phyloP scores from a whole-genome alignment of 2,888 invertebrate species.

The Scotopteryx bipunctaria region DNA sequence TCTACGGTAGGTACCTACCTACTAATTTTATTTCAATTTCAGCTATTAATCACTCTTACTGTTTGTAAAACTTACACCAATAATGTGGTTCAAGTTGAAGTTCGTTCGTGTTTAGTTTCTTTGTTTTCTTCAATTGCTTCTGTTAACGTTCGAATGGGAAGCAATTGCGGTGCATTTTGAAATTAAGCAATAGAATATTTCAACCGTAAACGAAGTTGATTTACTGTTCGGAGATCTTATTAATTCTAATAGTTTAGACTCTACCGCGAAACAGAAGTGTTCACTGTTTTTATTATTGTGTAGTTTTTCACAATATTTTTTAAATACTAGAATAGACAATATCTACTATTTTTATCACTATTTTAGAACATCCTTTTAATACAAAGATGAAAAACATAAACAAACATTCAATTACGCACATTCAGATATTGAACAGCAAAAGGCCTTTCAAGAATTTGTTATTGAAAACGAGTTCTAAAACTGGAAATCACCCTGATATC shows the following conservation, averaged over 20 bases:
- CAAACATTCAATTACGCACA: no score
- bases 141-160: slow-evolving; percentile 19
- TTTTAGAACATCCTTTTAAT: no score
- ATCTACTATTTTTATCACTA: no score
- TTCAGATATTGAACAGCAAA: no score
- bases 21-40: neutral
- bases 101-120: slow-evolving; percentile 19
- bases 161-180: slow-evolving; percentile 15
- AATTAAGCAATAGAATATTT: slow-evolving; percentile 9
- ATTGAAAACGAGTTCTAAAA: neutral
- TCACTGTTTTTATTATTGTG: no score
- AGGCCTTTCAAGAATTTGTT: neutral
- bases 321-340: no score
- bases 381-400: no score
- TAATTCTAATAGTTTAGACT: neutral
- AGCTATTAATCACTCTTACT: no score
- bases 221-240: neutral
- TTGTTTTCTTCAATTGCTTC: slow-evolving; percentile 21
- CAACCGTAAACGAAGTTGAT: neutral
- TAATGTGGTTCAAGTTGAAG: slow-evolving; percentile 18
- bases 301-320: no score
- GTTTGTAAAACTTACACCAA: slow-evolving; percentile 2
- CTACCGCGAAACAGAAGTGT: no score
- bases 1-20: neutral
- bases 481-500: neutral